These are phyloP conservation scores for Darevskia nairensis DNA, from an alignment of 2,797 vertebrate genomes.

Conservation along the genomic window DNA sequence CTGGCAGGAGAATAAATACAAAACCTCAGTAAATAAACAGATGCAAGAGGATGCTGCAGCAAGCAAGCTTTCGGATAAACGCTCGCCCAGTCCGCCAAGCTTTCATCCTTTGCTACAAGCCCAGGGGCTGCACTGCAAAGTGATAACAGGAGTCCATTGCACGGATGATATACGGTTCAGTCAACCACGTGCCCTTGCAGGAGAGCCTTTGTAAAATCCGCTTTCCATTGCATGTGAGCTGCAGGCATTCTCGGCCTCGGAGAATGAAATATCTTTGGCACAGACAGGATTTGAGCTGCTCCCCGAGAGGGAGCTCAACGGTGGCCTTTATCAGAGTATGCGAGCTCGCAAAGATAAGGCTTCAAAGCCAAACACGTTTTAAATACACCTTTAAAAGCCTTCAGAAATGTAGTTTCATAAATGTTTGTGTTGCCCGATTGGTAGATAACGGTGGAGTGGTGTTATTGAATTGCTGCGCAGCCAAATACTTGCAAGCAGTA, in stretches of 20 bases:
- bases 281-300: neutral
- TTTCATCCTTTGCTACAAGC: neutral
- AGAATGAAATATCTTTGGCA: slow-evolving; percentile 35
- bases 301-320: slow-evolving; percentile 48
- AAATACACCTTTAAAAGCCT: slow-evolving; percentile 84
- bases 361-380: slow-evolving; percentile 88
- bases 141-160: neutral
- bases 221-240: neutral
- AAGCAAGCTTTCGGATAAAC: neutral
- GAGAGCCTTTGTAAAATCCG: neutral
- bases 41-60: neutral
- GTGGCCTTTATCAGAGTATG: slow-evolving; percentile 62
- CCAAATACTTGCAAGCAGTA: slow-evolving; percentile 59
- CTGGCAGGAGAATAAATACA: no score
- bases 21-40: no score
- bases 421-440: slow-evolving; percentile 89
- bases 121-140: neutral
- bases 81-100: neutral
- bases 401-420: slow-evolving; percentile 87
- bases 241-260: slow-evolving; percentile 33
- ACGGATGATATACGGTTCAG: rapidly evolving
- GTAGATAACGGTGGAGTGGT: slow-evolving; percentile 79
- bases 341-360: slow-evolving; percentile 86
- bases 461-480: slow-evolving; percentile 58
- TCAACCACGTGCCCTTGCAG: rapidly evolving